A percentile compares a stretch with the other conserved stretches of the same genome.
These are phyloP conservation scores for Chouioia cunea DNA, from an alignment of 2,888 invertebrate genomes.

Conservation along the genomic window DNA sequence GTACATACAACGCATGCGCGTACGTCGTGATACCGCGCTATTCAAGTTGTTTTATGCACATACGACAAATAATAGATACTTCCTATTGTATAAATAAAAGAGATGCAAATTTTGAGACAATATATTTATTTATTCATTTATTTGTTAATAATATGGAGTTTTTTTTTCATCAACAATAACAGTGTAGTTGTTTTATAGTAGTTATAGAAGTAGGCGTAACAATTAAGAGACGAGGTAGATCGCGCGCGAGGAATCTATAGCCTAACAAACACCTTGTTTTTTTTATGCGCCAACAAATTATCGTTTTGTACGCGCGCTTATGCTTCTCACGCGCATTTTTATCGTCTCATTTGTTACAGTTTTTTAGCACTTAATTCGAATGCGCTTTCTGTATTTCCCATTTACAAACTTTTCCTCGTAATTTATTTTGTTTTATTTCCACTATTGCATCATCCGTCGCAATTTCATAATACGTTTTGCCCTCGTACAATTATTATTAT, in stretches of 20 bases:
- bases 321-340: slow-evolving; percentile 36
- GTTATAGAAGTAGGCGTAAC: slow-evolving; percentile 63
- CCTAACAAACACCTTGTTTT: slow-evolving; percentile 52
- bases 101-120: slow-evolving; percentile 60
- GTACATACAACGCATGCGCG: no score
- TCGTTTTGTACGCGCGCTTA: slow-evolving; percentile 32
- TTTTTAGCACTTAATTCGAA: slow-evolving; percentile 9
- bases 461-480: no score
- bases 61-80: not conserved
- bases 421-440: not conserved
- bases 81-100: not conserved
- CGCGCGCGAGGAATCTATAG: slow-evolving; percentile 60
- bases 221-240: slow-evolving; percentile 67
- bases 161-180: slow-evolving; percentile 67
- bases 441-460: no score
- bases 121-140: slow-evolving; percentile 69
- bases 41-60: not conserved
- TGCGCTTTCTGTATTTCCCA: not conserved
- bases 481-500: no score
- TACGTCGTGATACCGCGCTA: not conserved
- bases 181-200: slow-evolving; percentile 58
- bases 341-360: no score
- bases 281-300: slow-evolving; percentile 66
- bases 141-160: slow-evolving; percentile 68
- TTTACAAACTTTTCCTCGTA: slow-evolving; percentile 2